phyloP scores from a whole-genome alignment of 2,888 invertebrate species.

The Oligia latruncula region DNA sequence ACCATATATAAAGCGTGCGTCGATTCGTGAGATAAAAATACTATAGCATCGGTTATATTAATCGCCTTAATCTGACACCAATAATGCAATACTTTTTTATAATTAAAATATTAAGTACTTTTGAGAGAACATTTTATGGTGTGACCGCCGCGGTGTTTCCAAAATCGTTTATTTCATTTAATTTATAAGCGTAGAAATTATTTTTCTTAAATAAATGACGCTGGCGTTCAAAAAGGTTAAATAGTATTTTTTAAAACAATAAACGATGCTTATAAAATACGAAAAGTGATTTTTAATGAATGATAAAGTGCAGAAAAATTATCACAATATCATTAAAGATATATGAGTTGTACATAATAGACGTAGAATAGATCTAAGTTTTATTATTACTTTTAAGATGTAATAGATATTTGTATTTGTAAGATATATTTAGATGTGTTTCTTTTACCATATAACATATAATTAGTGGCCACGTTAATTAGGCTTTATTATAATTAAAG shows the following conservation, averaged over 20 bases:
- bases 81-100: constrained; percentile 61
- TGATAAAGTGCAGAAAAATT: constrained; percentile 59
- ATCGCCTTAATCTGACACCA: constrained; percentile 58
- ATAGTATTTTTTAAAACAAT: constrained; percentile 46
- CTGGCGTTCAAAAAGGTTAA: constrained; percentile 61
- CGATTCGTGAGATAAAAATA: not conserved
- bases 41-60: constrained; percentile 47
- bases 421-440: constrained; percentile 86
- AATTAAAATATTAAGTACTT: constrained; percentile 55
- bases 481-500: constrained; percentile 28
- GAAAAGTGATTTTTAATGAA: constrained; percentile 56
- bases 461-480: constrained; percentile 64
- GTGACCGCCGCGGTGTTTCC: constrained; percentile 15
- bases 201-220: constrained; percentile 48
- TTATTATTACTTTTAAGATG: constrained; percentile 79
- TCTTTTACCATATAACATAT: constrained; percentile 81
- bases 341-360: constrained; percentile 84
- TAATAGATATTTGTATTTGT: constrained; percentile 83
- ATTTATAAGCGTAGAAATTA: constrained; percentile 23
- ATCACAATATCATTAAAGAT: constrained; percentile 76
- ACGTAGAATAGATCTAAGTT: constrained; percentile 77
- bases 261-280: constrained; percentile 40
- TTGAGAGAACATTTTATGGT: constrained; percentile 47
- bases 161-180: constrained; percentile 27
- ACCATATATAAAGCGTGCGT: not conserved